These are phyloP conservation scores for Rhagologus leucostigma DNA, from an alignment of 2,113 vertebrate species.

Conservation along the genomic window DNA sequence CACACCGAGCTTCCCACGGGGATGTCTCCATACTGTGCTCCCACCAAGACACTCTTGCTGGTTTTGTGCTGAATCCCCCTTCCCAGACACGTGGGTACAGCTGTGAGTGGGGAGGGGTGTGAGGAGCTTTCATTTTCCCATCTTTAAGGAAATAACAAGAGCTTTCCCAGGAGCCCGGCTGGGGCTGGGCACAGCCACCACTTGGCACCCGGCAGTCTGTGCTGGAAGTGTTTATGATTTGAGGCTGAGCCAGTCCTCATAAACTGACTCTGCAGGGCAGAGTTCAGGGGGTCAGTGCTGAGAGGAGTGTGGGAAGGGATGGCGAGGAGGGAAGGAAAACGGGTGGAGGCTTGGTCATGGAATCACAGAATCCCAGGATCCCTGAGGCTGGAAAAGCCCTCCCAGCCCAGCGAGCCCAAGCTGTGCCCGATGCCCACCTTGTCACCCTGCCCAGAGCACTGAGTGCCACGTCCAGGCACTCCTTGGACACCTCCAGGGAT, in stretches of 20 bases:
- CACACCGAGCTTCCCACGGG: background rate
- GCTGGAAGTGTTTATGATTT: background rate
- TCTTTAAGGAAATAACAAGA: background rate
- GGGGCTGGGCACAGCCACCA: background rate
- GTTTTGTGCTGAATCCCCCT: background rate
- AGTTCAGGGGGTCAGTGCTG: background rate
- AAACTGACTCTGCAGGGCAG: background rate
- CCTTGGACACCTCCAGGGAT: background rate
- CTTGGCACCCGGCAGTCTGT: background rate
- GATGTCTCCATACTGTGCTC: background rate
- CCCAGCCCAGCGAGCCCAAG: accelerated
- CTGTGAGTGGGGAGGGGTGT: background rate
- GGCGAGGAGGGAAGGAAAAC: background rate
- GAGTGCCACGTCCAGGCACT: background rate
- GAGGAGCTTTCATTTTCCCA: background rate
- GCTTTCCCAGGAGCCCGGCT: background rate
- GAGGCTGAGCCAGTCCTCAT: background rate
- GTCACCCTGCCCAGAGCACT: background rate
- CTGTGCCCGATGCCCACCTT: background rate
- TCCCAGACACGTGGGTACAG: background rate
- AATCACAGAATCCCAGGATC: background rate
- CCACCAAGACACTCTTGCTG: background rate
- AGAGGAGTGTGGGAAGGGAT: background rate
- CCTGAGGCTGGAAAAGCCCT: background rate
- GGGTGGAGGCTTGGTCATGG: background rate